Evolutionary conservation across 1,140 invertebrate genomes (phyloP), one percentile per base, ranked within the genome.

Genomic region (Neodiprion lecontei): DNA sequence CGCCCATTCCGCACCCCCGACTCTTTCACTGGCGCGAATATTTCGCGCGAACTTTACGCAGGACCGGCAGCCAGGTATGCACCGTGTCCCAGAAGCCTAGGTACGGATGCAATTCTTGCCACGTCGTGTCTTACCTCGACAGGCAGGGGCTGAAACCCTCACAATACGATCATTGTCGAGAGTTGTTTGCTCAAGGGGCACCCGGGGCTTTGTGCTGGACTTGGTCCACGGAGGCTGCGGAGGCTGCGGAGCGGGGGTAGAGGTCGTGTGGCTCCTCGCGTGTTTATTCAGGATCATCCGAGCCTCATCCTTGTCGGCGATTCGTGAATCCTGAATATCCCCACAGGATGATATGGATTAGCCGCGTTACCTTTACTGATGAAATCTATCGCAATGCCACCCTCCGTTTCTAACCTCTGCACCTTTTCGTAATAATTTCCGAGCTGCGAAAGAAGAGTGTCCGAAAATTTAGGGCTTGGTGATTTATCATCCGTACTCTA

Each of bases 251-350:
- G 81, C 72, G 79, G 83, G 84, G 84, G 78, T 77, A 68, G 66
- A 53, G 79, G 83, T 87, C 85, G 85, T 87, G 85, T 86, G 85
- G 81, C 84, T 71, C 74, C 71, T 67, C 79, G 74, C 79, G 77
- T 84, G 83, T 86, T 86, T 86, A 80, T 80, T 86, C 85, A 86
- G 84, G 85, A 86, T 85, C 81, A 84, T 82, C 28, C 28, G 28
- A 40, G 2, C 28, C 28, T 5, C 28, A 61, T 61, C 82, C 78
- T 28, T 40, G 48, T 67, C 50, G 69, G 76, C 69, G 71, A 61
- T 9, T 67, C 74, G 73, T 70, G 82, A 82, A 81, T 84, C 78
- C 78, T 17, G 47, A 21, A 72, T 75, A 76, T 77, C 68, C 48
- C 23, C n/a, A 17, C 48, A 69, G 53, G 75, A 75, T 72, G 49